These are phyloP conservation scores for Scalopus aquaticus DNA, from an alignment of 2,113 vertebrate genomes.

Conservation along the genomic window DNA sequence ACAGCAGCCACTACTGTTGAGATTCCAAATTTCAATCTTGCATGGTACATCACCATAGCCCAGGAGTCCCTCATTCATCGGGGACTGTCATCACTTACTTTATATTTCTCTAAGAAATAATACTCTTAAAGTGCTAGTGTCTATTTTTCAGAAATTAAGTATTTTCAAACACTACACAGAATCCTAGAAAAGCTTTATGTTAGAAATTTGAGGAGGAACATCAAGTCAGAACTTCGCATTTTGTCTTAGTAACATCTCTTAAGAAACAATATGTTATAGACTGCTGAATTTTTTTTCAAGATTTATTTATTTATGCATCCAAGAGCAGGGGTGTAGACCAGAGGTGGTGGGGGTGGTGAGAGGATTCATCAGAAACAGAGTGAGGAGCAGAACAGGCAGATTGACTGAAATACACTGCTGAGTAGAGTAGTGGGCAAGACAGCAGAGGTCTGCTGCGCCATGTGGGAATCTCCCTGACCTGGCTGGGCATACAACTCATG, in stretches of 20 bases:
- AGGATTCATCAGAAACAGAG: too few species aligned
- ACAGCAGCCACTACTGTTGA: not conserved
- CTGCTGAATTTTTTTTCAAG: not conserved
- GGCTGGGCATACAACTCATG: too few species aligned
- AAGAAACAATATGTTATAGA: not conserved
- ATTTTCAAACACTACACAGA: not conserved
- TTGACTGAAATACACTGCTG: too few species aligned
- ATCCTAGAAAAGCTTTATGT: not conserved
- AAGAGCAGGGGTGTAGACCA: too few species aligned
- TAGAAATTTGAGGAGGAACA: not conserved
- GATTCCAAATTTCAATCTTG: fast-evolving
- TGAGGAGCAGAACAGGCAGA: too few species aligned
- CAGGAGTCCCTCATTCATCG: fast-evolving
- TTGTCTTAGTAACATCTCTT: not conserved
- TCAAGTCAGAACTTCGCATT: not conserved
- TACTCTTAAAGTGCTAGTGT: not conserved
- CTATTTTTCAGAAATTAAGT: not conserved
- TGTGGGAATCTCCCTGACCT: too few species aligned
- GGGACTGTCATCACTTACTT: not conserved
- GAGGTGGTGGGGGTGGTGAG: too few species aligned
- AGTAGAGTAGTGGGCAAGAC: too few species aligned
- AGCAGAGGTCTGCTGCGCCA: too few species aligned
- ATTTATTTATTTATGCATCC: too few species aligned
- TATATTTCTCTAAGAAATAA: not conserved
- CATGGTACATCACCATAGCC: fast-evolving